Evolutionary conservation across 2,113 vertebrate species (phyloP).

Genomic region (Erpornis zantholeuca): DNA sequence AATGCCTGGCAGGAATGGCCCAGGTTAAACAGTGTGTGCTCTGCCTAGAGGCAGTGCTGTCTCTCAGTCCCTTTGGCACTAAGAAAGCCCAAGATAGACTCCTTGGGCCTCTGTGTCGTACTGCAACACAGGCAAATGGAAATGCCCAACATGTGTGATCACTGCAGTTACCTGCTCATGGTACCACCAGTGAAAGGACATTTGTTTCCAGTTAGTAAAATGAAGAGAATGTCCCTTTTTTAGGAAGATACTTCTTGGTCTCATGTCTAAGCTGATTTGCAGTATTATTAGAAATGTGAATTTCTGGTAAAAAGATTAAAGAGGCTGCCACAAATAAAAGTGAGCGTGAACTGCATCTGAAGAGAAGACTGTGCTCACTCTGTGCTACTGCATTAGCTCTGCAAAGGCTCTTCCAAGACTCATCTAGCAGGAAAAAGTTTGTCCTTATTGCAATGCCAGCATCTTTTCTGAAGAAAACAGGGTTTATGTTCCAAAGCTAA

Average conservation of each 20-base stretch:
- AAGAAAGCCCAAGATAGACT: background rate
- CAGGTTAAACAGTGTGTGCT: background rate
- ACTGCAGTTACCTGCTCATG: background rate
- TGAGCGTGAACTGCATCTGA: background rate
- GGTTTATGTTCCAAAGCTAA: background rate
- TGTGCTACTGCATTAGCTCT: background rate
- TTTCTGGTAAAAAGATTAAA: background rate
- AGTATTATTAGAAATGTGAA: background rate
- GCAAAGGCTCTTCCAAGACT: background rate
- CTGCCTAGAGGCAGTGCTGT: background rate
- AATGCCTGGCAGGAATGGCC: background rate
- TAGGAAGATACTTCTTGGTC: background rate
- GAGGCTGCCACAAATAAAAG: background rate
- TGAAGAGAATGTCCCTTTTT: background rate
- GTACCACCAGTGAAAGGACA: fast-evolving
- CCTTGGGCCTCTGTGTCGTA: background rate
- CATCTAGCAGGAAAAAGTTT: background rate
- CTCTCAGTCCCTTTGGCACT: background rate
- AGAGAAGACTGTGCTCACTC: background rate
- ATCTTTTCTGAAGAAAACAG: background rate
- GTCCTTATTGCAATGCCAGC: background rate
- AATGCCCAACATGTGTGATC: fast-evolving
- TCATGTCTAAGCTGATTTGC: background rate
- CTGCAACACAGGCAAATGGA: background rate
- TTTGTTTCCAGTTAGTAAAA: background rate